Base-by-base conservation (phyloP, 2,888 invertebrate genomes). In the Aplocera efformata region DNA sequence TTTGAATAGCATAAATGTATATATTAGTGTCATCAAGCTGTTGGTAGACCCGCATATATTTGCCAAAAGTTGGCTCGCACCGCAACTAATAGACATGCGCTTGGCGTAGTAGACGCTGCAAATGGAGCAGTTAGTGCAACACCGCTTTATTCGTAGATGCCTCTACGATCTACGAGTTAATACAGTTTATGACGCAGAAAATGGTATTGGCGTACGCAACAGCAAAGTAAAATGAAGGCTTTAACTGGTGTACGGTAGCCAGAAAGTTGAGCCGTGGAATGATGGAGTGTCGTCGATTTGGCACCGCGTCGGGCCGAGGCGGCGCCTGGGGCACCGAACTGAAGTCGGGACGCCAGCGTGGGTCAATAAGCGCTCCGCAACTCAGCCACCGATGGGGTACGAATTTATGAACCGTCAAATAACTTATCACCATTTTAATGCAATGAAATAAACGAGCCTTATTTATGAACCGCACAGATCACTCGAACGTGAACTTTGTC, bases 401-500 rank as follows among this genome's bases (percentile, higher is more conserved):
- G 65, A 75, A 69, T 84, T 83, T 83, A 84, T 84, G 85, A 79
- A 80, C 79, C 85, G 82, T 76, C 85, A 82, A 85, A 88, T 85
- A 81, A 84, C 82, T 85, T 84, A 83, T 83, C 84, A 82, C 80
- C 82, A 77, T 75, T 80, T 82, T 82, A 84, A 83, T 82, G 82
- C 84, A 81, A 85, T 81, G 79, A 81, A 82, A 79, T 79, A 79
- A 83, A 82, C 77, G 79, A 76, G 72, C 71, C 72, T 83, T 80
- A 81, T 84, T 81, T 82, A 82, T 79, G 78, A 76, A 79, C 75
- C 76, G 68, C 79, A 68, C 72, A 69, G 70, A 79, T 81, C 79
- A 74, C 68, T 74, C 76, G 71, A 72, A 72, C 75, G 76, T 76
- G 76, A 78, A 75, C 67, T 78, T 67, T 63, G 71, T 71, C 70